Base-by-base conservation (phyloP, 1,140 invertebrate species). In the Monomorium pharaonis region DNA sequence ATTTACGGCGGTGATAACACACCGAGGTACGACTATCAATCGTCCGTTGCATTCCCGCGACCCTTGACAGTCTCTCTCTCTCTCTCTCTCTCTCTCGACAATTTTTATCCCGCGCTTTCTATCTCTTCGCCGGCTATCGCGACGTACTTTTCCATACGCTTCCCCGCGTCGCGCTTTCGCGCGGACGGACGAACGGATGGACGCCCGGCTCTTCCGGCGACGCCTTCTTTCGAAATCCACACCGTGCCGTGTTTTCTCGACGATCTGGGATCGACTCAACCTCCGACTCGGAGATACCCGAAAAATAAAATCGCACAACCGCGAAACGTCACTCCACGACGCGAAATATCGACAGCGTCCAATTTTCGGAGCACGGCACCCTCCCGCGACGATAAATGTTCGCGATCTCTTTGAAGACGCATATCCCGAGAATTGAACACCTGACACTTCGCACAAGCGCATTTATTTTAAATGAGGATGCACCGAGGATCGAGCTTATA, bases 1-100 rank as follows among this genome's bases (percentile, higher is more conserved):
- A 83, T 83, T 83, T 83, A 83, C 78, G 78, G 74, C 27, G 54
- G 78, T 74, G 78, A 83, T 83, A 83, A 83, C 78, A 83, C 78
- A 72, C 67, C 67, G 78, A 58, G 78, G 37, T 37, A 27, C 67
- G 70, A 74, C 78, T 83, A 83, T 83, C 78, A 83, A 83, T 83
- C 78, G 78, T 83, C 78, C 24, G 67, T 18, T 44, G 54, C 60
- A 51, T 65, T 51, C 60, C 24, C 67, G 51, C 67, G 51, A 72
- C 24, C 67, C 60, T 83, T 74, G 78, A 74, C 67, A 58, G 67
- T 83, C 78, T n/a, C n/a, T n/a, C n/a, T n/a, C n/a, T n/a, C n/a
- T n/a, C n/a, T n/a, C n/a, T n/a, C n/a, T n/a, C n/a, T n/a, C n/a
- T n/a, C n/a, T n/a, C n/a, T 81, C 65, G 24, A 51, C 65, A 72